Conservation (phyloP, 1,140 invertebrate genomes). For the Sitobion miscanthi region DNA sequence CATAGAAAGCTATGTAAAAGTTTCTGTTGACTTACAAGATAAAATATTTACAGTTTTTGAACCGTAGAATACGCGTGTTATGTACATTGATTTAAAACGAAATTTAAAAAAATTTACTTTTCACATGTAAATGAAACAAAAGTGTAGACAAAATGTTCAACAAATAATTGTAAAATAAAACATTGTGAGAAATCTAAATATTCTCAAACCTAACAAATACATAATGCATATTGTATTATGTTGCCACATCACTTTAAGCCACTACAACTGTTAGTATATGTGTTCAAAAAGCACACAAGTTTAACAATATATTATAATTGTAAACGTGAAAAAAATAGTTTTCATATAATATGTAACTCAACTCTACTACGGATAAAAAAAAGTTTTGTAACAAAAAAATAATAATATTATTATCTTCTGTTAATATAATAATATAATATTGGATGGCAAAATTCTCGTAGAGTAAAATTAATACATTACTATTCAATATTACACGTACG, state of each 20-base stretch:
- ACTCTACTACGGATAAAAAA: neutral
- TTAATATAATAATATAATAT: neutral
- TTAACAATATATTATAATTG: neutral
- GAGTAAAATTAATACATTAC: too few species aligned
- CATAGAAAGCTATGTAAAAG: neutral
- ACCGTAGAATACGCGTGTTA: neutral
- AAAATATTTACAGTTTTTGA: neutral
- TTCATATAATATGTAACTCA: neutral
- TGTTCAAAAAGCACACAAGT: neutral
- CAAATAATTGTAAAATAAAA: neutral
- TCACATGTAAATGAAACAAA: neutral
- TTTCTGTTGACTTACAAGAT: neutral
- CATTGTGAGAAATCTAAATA: neutral
- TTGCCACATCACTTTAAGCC: neutral
- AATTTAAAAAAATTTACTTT: neutral
- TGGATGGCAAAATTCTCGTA: neutral
- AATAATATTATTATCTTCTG: neutral
- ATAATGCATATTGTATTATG: neutral
- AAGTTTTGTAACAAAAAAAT: neutral
- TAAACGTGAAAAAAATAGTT: neutral
- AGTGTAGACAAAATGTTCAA: neutral
- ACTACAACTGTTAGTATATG: neutral
- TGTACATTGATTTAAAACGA: neutral
- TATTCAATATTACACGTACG: too few species aligned
- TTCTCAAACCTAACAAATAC: neutral